Conservation (phyloP, 37 sponge, comb jelly and placozoan genomes). For the Haliclona indistincta region DNA sequence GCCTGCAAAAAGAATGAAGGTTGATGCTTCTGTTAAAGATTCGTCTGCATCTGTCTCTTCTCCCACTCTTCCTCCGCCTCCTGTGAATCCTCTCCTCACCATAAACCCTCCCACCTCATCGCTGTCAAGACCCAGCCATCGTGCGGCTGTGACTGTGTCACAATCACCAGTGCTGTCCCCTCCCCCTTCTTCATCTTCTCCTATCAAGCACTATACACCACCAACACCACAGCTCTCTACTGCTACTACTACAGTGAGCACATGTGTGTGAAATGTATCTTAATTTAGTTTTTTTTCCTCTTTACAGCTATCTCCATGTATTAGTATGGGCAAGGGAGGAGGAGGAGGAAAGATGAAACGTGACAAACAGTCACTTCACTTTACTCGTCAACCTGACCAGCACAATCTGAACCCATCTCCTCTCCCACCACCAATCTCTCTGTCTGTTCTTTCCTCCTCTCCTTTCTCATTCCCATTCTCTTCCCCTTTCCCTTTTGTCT, state of each 20-base stretch:
- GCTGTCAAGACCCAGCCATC: background rate
- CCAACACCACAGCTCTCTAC: background rate
- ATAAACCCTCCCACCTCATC: too few relatives aligned
- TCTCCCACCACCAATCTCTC: too few relatives aligned
- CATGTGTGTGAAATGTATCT: background rate
- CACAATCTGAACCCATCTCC: too few relatives aligned
- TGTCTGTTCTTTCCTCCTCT: background rate
- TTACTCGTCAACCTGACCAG: background rate
- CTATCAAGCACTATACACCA: background rate
- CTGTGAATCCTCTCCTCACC: too few relatives aligned
- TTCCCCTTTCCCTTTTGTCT: background rate
- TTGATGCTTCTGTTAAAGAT: background rate
- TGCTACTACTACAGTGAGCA: background rate
- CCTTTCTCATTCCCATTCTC: background rate
- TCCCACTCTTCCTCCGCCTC: constrained; percentile 2
- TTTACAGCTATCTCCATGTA: background rate
- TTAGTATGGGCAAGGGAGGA: too few relatives aligned
- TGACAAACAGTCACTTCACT: background rate
- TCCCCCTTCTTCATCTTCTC: constrained; percentile 1
- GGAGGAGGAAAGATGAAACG: too few relatives aligned
- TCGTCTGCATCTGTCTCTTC: background rate
- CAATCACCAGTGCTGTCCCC: background rate
- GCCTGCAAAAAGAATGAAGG: background rate
- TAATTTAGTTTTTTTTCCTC: background rate
- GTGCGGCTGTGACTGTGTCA: background rate